Base-by-base conservation (phyloP, 2,113 vertebrate genomes). In the Bettongia penicillata region DNA sequence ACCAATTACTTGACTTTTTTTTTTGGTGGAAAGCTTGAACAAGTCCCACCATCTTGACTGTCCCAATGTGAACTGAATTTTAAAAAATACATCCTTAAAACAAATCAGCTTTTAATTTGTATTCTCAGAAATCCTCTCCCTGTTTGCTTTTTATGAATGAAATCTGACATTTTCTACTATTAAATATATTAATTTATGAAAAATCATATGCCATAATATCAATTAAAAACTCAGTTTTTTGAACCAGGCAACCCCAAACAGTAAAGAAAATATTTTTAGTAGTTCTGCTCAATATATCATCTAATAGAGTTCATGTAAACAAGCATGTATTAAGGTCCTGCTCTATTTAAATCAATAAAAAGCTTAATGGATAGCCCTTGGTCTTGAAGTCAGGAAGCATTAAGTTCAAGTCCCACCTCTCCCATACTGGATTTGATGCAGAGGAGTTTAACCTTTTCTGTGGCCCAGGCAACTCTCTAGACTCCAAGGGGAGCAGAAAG, bases 381-480 rank as follows among this genome's bases (percentile, higher is more conserved):
- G 6, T 2, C n/a, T 84, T 68, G 12, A 11, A n/a, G 3, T 68
- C 61, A 68, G 31, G 11, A 68, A 68, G 3, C 68, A n/a, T 14
- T n/a, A 37, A 19, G 16, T 77, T n/a, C 37, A 77, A 77, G 68
- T 43, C 37, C 37, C 2, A 31, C 9, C 57, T 77, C 9, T 7
- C 5, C 6, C n/a, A 84, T 22, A 2, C 0, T 43, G 6, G 1
- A 2, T 84, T 43, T 84, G 68, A 43, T 43, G 6, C 5, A 52
- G 28, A 37, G 26, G 28, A 55, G 4, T 25, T 8, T 24, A 68
- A 91, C 1, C n/a, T 37, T 55, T 53, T 50, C 47, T 25, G 52
- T 23, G 0, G 1, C 0, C 0, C 2, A 47, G 19, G 25, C 43
- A 12, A 5, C 37, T 51, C 0, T 7, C 3, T 25, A 37, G 37